phyloP scores from a whole-genome alignment of 2,888 invertebrate genomes.

The Oscheius sp. region DNA sequence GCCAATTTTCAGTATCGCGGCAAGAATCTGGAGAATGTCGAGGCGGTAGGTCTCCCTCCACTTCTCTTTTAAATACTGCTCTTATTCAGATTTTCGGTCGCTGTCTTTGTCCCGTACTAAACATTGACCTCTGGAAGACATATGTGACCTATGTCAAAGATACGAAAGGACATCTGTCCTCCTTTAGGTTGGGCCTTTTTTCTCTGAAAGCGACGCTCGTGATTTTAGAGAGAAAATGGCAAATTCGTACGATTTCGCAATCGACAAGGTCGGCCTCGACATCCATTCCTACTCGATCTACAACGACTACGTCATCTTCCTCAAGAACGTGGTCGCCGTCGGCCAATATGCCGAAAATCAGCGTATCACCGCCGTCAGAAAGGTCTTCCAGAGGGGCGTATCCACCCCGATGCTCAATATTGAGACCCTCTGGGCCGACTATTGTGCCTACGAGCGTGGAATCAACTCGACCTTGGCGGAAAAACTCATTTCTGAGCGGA shows the following conservation, averaged over 20 bases:
- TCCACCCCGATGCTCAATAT: constrained; percentile 96
- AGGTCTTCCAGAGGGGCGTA: constrained; percentile 94
- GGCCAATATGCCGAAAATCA: constrained; percentile 99
- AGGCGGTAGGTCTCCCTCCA: constrained; percentile 80
- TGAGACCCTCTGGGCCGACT: constrained; percentile 93
- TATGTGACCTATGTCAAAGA: constrained; percentile 98
- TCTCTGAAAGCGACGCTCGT: not conserved
- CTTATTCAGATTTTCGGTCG: constrained; percentile 88
- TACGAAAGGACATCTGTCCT: constrained; percentile 90
- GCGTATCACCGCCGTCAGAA: constrained; percentile 95
- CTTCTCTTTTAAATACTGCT: not conserved
- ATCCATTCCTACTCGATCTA: constrained; percentile 95
- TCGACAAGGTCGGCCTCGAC: constrained; percentile 98
- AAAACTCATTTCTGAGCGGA: constrained; percentile 95
- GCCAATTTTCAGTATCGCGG: constrained; percentile 87
- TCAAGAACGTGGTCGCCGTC: constrained; percentile 83
- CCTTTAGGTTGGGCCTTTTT: constrained; percentile 81
- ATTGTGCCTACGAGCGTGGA: constrained; percentile 90
- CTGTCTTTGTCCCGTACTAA: constrained; percentile 96
- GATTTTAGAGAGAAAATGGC: constrained; percentile 93
- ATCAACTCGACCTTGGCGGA: constrained; percentile 91
- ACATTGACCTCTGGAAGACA: constrained; percentile 97
- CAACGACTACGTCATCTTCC: constrained; percentile 95
- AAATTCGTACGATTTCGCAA: constrained; percentile 97
- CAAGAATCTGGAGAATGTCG: constrained; percentile 96